Percentiles rank a stretch among this genome's conserved stretches.
These are phyloP conservation scores for Noctua fimbriata DNA, from an alignment of 2,888 invertebrate species.

Conservation along the genomic window DNA sequence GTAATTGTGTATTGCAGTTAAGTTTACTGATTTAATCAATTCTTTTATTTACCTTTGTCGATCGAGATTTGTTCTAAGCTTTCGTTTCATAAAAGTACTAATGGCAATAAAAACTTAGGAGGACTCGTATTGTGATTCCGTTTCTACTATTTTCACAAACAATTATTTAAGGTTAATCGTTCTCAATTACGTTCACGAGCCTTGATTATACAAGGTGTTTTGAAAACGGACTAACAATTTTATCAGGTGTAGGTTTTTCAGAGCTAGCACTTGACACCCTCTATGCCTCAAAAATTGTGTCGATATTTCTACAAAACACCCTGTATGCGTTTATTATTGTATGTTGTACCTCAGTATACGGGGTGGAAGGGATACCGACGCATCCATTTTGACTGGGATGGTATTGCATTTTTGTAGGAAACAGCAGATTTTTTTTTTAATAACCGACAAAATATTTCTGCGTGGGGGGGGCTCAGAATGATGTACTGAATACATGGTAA, in stretches of 20 bases:
- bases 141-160: not conserved
- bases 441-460: too few species aligned
- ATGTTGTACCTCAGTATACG: not conserved
- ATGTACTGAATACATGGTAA: too few species aligned
- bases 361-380: too few species aligned
- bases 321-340: not conserved
- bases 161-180: not conserved
- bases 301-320: not conserved
- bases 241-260: not conserved
- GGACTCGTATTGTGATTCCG: not conserved
- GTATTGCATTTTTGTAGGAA: too few species aligned
- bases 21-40: slow-evolving; percentile 3
- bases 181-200: not conserved
- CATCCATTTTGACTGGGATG: too few species aligned
- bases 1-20: not conserved
- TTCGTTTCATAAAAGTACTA: not conserved
- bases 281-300: not conserved
- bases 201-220: not conserved
- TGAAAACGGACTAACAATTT: not conserved
- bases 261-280: not conserved
- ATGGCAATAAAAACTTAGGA: not conserved
- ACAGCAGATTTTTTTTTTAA: too few species aligned
- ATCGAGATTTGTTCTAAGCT: not conserved
- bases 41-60: not conserved
- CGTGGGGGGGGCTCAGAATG: too few species aligned